Evolutionary conservation across 1,140 invertebrate species (phyloP).

Genomic region (Oryzaephilus surinamensis): DNA sequence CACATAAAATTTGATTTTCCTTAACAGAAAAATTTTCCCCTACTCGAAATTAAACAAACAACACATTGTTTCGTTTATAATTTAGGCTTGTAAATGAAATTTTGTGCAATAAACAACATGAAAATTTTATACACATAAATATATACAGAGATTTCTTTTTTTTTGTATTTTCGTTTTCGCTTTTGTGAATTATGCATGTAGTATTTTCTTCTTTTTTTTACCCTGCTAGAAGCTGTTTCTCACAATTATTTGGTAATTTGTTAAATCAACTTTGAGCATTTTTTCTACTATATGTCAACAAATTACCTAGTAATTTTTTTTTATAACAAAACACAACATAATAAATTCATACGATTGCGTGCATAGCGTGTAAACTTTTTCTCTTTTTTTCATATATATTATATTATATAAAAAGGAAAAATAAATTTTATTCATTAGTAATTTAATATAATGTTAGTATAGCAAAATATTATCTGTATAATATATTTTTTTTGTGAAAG

Average conservation of each 20-base stretch:
- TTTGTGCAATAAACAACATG: constrained; percentile 6
- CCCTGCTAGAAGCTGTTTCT: constrained; percentile 16
- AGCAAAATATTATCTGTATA: too few species aligned
- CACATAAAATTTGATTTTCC: too few species aligned
- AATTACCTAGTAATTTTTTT: too few species aligned
- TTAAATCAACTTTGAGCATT: background rate
- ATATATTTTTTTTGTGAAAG: too few species aligned
- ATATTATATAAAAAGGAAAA: constrained; percentile 5
- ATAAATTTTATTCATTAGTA: too few species aligned
- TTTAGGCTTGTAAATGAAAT: constrained; percentile 3
- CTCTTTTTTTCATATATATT: constrained; percentile 2
- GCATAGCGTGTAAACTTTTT: background rate
- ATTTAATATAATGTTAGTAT: too few species aligned
- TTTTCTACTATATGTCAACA: background rate
- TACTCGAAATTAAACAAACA: background rate
- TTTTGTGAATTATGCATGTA: too few species aligned
- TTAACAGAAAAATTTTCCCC: too few species aligned
- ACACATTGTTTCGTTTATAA: constrained; percentile 1
- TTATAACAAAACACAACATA: constrained; percentile 1
- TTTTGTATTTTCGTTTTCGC: constrained; percentile 5
- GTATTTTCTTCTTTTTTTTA: too few species aligned
- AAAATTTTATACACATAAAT: constrained; percentile 3
- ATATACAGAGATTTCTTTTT: constrained; percentile 1
- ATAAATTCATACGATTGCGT: background rate
- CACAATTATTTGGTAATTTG: background rate